A percentile compares a stretch with the other conserved stretches of the same genome.
These are phyloP conservation scores for Cataglyphis altisquamis DNA, from an alignment of 2,888 invertebrate genomes.

Conservation along the genomic window DNA sequence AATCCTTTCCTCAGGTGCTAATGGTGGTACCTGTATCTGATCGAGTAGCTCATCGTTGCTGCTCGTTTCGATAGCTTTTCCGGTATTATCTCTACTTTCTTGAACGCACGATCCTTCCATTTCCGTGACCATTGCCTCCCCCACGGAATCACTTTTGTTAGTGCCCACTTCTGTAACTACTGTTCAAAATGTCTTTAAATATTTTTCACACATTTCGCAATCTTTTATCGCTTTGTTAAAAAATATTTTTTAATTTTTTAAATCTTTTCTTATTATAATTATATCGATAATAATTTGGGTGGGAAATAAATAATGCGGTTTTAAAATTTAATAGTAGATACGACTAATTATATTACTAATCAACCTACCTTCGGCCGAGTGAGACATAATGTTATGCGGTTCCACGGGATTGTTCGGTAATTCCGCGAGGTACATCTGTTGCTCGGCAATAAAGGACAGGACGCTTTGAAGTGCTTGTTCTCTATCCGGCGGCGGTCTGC, in stretches of 20 bases:
- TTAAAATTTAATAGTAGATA: neutral
- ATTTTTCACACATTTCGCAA: neutral
- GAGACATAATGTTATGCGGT: constrained; percentile 62
- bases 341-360: neutral
- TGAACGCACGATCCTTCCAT: constrained; percentile 63
- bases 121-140: constrained; percentile 63
- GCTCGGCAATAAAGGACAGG: constrained; percentile 92
- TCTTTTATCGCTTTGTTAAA: neutral
- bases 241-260: neutral
- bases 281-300: neutral
- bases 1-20: constrained; percentile 85
- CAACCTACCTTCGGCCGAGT: constrained; percentile 72
- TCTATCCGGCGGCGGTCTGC: constrained; percentile 88
- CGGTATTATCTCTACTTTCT: constrained; percentile 56
- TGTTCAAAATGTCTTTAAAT: constrained; percentile 16
- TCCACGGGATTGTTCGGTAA: constrained; percentile 76
- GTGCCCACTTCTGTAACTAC: constrained; percentile 75
- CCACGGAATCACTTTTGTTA: constrained; percentile 72
- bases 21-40: constrained; percentile 85
- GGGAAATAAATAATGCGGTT: neutral
- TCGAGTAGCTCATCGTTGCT: constrained; percentile 79
- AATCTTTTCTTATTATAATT: neutral
- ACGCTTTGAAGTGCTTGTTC: constrained; percentile 92
- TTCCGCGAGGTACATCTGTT: constrained; percentile 89
- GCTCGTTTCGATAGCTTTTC: constrained; percentile 73